Evolutionary conservation across 2,888 invertebrate genomes (phyloP), one percentile per base, ranked within the genome.

Genomic region (Callyntrura guangdongensis): DNA sequence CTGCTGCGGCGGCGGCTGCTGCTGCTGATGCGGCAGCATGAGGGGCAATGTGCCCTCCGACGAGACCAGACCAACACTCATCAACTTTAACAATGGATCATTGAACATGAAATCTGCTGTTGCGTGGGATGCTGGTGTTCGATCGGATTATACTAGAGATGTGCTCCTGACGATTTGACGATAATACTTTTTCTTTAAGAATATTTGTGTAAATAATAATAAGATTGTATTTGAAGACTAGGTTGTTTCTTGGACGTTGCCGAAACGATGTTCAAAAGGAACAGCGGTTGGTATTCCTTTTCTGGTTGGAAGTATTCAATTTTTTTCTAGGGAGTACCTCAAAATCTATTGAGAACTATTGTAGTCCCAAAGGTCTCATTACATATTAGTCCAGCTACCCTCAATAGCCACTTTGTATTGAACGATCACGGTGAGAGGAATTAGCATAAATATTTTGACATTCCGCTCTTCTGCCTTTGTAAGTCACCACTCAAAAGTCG

Each of bases 71-170:
- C 93, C 91, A 53, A 93, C 86, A 92, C 93, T 93, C 93, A 93
- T 93, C 85, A 93, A 92, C 91, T 92, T 93, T 25, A 93, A 72
- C 56, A 93, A 77, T 22, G 92, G 92, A 82, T 93, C 93, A 93
- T 92, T 93, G 86, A 91, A 88, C 89, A 89, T 89, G 67, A 86
- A 88, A 91, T 88, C 72, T 61, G 59, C 11, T 77, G 6, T 74
- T 49, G 47, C 5, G 14, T 9, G 20, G 22, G 36, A 5, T 11
- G 47, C 17, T 20, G 47, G 2, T 36, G 36, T 36, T 6, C 36
- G 36, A 36, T 36, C 36, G 74, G 74, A 56, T 25, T 79, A n/a
- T 14, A 14, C 22, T 72, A 25, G 27, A 72, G 27, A 72, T 72
- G 45, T 27, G 14, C 22, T 36, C 17, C 17, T 72, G 12, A 3